A percentile compares a stretch with the other conserved stretches of the same genome.
phyloP scores from a whole-genome alignment of 2,888 invertebrate genomes.

The Serripes groenlandicus region DNA sequence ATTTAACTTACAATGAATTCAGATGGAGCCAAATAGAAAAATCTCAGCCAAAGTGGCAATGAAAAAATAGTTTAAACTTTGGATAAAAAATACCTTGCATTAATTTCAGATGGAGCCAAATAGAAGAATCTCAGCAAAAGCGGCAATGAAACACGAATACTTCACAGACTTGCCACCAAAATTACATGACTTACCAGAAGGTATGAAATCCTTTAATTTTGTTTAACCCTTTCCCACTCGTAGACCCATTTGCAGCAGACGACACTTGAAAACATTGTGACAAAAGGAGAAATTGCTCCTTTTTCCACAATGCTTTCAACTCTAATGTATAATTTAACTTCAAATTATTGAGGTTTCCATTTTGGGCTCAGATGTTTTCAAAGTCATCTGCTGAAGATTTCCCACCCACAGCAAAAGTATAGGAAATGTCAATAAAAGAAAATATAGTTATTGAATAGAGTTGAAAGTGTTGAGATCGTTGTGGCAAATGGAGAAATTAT shows the following conservation, averaged over 20 bases:
- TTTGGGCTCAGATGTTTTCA: no score
- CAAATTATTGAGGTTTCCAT: no score
- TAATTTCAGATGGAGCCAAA: conserved; percentile 90
- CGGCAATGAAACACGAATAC: conserved; percentile 95
- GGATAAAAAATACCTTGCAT: neutral
- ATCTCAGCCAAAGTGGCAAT: conserved; percentile 95
- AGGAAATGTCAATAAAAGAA: no score
- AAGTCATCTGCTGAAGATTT: no score
- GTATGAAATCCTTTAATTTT: conserved; percentile 89
- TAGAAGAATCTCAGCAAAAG: conserved; percentile 94
- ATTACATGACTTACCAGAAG: conserved; percentile 96
- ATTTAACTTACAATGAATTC: no score
- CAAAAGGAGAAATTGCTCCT: neutral
- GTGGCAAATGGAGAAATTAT: no score
- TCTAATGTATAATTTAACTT: no score
- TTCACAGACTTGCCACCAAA: conserved; percentile 96
- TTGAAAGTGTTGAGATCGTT: no score
- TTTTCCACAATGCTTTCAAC: neutral
- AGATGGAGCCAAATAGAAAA: conserved; percentile 92
- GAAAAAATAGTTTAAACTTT: conserved; percentile 73
- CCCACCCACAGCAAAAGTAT: no score
- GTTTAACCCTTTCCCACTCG: neutral
- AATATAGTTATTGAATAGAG: no score
- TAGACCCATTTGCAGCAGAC: neutral
- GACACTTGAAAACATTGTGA: neutral